Percentiles rank a stretch among this genome's conserved stretches.
phyloP scores from a whole-genome alignment of 2,113 vertebrate species.

The Progne subis region DNA sequence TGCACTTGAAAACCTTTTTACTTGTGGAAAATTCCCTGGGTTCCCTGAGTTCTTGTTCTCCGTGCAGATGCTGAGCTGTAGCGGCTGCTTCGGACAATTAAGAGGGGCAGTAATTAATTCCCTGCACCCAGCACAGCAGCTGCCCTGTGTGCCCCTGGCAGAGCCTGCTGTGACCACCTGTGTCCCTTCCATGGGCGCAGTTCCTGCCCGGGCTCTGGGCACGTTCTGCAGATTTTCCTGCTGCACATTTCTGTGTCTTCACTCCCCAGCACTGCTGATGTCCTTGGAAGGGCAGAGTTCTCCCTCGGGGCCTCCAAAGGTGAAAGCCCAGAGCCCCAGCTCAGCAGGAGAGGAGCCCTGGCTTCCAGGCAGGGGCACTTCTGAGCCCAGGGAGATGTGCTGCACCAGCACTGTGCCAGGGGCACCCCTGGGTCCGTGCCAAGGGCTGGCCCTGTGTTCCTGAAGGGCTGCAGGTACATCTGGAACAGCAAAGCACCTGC shows the following conservation, averaged over 20 bases:
- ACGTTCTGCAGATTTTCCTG: neutral
- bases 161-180: neutral
- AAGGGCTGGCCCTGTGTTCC: neutral
- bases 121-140: accelerated
- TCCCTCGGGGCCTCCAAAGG: neutral
- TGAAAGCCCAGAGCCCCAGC: neutral
- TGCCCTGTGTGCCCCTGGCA: neutral
- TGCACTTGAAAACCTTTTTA: neutral
- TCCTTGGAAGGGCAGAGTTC: neutral
- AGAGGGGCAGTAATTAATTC: neutral
- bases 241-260: accelerated
- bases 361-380: too few relatives aligned
- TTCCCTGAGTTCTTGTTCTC: accelerated
- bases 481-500: neutral
- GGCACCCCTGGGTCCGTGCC: accelerated
- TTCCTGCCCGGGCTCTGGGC: neutral
- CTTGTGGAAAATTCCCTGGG: neutral
- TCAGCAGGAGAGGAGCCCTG: neutral
- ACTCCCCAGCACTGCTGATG: neutral
- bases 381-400: neutral
- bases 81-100: neutral
- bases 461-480: neutral
- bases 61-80: neutral
- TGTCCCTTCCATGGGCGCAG: neutral
- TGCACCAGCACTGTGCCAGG: neutral